Evolutionary conservation across 2,888 invertebrate species (phyloP).

Genomic region (Allacma fusca): DNA sequence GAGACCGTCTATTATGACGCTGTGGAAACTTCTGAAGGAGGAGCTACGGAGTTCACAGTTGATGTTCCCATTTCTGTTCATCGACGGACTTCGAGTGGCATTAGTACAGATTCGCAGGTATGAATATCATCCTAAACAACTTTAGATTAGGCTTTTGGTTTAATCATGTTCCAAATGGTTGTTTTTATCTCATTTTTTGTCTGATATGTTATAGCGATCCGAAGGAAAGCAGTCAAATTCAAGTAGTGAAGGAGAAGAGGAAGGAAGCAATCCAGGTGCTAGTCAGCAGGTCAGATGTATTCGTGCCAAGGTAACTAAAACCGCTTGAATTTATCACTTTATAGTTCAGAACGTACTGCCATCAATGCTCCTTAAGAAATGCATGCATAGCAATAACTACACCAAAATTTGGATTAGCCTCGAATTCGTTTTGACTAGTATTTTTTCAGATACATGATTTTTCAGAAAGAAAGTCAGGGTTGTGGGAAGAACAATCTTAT

Average conservation of each 20-base stretch:
- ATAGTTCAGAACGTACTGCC: neutral
- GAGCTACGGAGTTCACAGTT: conserved; percentile 57
- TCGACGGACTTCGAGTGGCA: conserved; percentile 63
- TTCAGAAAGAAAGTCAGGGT: no score
- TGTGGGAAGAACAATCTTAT: no score
- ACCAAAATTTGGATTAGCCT: no score
- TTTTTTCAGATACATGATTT: no score
- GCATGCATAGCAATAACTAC: no score
- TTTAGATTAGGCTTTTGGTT: no score
- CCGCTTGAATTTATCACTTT: neutral
- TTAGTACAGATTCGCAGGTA: conserved; percentile 63
- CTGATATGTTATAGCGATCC: conserved; percentile 53
- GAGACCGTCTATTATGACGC: conserved; percentile 73
- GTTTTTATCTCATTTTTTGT: neutral
- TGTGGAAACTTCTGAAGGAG: conserved; percentile 64
- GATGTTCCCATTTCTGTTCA: conserved; percentile 62
- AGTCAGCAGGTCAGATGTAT: conserved; percentile 61
- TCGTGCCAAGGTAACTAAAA: conserved; percentile 55
- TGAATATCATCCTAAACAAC: neutral
- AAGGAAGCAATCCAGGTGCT: conserved; percentile 59
- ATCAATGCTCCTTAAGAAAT: no score
- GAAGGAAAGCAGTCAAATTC: conserved; percentile 64
- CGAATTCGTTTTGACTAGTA: no score
- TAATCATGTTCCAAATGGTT: neutral
- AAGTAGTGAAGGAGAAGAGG: conserved; percentile 64